These are phyloP conservation scores for Mallotus villosus DNA, from an alignment of 2,797 vertebrate species.

Conservation along the genomic window DNA sequence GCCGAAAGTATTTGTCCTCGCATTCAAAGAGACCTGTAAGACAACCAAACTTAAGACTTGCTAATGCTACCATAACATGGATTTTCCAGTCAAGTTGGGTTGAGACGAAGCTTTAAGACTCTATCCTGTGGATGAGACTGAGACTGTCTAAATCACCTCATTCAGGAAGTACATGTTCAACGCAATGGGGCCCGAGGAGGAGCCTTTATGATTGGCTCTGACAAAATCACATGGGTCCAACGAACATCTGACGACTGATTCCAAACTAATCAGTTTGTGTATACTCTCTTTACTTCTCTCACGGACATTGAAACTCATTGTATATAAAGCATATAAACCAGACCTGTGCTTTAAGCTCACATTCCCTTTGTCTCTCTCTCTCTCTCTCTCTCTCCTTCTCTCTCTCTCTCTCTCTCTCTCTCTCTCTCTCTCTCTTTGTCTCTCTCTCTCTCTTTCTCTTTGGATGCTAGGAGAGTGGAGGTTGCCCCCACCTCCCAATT, in stretches of 20 bases:
- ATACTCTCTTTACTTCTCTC: conserved; percentile 36
- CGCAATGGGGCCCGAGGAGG: conserved; percentile 11
- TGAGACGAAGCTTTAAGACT: conserved; percentile 82
- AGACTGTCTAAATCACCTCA: conserved; percentile 26
- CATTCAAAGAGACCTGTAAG: conserved; percentile 46
- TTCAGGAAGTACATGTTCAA: conserved; percentile 10
- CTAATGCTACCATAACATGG: conserved; percentile 24
- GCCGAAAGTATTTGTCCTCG: conserved; percentile 47
- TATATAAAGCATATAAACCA: conserved; percentile 59
- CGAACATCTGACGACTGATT: conserved; percentile 49
- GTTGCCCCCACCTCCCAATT: conserved; percentile 22
- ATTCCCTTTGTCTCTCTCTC: conserved; percentile 45
- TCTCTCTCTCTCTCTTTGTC: conserved; percentile 37
- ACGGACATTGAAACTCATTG: conserved; percentile 43
- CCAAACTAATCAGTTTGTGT: conserved; percentile 50
- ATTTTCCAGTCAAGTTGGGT: conserved; percentile 47
- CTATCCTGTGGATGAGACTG: conserved; percentile 56
- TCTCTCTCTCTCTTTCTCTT: conserved; percentile 48
- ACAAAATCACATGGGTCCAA: conserved; percentile 28
- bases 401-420: conserved; percentile 28
- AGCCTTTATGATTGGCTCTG: conserved; percentile 48
- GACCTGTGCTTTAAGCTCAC: conserved; percentile 45
- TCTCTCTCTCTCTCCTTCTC: conserved; percentile 40
- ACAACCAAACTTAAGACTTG: conserved; percentile 39
- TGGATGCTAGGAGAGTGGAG: conserved; percentile 48